phyloP scores from a whole-genome alignment of 1,140 invertebrate species.

The Tetramorium simillimum region DNA sequence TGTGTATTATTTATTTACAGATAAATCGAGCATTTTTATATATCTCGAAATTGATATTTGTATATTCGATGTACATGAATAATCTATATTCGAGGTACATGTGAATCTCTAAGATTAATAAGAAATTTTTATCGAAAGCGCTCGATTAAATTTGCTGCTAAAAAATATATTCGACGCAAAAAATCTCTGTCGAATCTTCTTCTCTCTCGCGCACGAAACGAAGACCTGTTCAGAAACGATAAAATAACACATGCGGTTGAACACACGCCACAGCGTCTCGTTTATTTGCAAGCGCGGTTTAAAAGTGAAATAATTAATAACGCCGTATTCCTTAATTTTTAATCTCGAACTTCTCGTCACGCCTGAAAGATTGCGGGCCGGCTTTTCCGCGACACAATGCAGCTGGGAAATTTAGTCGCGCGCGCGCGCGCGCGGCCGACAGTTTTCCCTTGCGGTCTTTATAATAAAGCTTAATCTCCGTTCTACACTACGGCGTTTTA shows the following conservation, averaged over 20 bases:
- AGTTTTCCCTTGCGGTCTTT: constrained; percentile 30
- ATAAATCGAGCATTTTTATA: not conserved
- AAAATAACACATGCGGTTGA: not conserved
- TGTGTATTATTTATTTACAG: not conserved
- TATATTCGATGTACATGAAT: not conserved
- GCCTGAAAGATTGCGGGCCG: constrained; percentile 9
- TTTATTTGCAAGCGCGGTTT: not conserved
- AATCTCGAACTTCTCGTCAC: constrained; percentile 7
- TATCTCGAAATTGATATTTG: not conserved
- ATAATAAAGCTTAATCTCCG: constrained; percentile 58
- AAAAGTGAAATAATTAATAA: constrained; percentile 8
- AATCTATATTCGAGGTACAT: too few species aligned
- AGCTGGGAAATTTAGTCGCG: constrained; percentile 35
- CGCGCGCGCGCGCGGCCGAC: constrained; percentile 1
- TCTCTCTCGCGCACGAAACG: not conserved
- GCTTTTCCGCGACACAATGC: constrained; percentile 31
- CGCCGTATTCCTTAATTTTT: not conserved
- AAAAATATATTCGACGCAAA: not conserved
- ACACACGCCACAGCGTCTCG: not conserved
- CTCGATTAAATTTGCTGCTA: not conserved
- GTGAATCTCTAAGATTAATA: not conserved
- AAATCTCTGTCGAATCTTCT: not conserved
- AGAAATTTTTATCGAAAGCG: not conserved
- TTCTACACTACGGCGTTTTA: constrained; percentile 26
- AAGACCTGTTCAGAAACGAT: not conserved